Percentiles rank a stretch among this genome's conserved stretches.
Evolutionary conservation across 2,113 vertebrate species (phyloP).

Genomic region (Ovibos moschatus): DNA sequence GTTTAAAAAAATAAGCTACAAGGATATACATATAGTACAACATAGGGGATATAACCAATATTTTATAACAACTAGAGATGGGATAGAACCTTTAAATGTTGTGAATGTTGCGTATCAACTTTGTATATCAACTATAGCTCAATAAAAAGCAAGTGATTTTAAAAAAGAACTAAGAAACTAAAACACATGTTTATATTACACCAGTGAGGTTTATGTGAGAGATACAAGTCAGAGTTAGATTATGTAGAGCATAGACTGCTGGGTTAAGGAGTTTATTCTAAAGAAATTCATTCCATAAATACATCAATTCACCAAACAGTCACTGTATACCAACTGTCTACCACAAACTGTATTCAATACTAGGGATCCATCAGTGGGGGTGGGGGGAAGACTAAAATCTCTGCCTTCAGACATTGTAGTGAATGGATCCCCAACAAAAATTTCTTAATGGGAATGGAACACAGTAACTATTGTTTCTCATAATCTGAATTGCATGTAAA

Average conservation of each 20-base stretch:
- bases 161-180: background rate
- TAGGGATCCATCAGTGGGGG: background rate
- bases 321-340: background rate
- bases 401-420: background rate
- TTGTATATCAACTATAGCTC: background rate
- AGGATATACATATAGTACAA: background rate
- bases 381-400: background rate
- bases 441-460: background rate
- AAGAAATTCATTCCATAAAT: background rate
- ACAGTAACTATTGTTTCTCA: background rate
- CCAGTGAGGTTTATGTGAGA: background rate
- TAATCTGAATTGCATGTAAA: background rate
- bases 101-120: background rate
- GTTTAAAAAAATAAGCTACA: background rate
- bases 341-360: background rate
- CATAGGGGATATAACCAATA: background rate
- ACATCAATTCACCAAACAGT: background rate
- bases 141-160: background rate
- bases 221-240: background rate
- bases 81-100: background rate
- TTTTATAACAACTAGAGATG: background rate
- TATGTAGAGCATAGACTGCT: background rate
- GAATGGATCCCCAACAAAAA: background rate
- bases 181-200: background rate
- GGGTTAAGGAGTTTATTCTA: background rate